Conservation (phyloP, 2,888 invertebrate genomes). For the Dolomedes plantarius region DNA sequence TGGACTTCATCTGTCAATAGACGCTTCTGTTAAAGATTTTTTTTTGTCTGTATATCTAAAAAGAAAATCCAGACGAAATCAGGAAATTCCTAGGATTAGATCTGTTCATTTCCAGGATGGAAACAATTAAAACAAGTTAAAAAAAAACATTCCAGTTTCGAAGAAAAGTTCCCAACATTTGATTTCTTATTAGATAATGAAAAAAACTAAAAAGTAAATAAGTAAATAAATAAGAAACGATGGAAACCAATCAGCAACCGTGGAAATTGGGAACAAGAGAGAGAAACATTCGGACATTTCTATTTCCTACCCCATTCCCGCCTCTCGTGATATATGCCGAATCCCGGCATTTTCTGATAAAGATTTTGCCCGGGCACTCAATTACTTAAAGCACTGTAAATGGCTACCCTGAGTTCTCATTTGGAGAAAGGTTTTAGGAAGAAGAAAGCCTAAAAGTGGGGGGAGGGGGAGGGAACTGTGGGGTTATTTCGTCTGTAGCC, state of each 20-base stretch:
- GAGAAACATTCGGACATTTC: conserved; percentile 10
- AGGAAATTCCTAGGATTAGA: no score
- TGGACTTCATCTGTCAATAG: no score
- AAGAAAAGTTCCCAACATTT: not conserved
- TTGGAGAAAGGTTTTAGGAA: conserved; percentile 36
- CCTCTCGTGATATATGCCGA: conserved; percentile 8
- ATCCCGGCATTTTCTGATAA: not conserved
- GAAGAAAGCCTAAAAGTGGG: conserved; percentile 10
- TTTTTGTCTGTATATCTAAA: no score
- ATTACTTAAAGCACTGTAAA: conserved; percentile 67
- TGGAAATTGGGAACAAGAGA: conserved; percentile 5
- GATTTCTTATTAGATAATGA: conserved; percentile 14
- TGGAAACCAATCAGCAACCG: conserved; percentile 9
- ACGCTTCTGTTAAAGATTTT: no score
- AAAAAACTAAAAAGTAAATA: not conserved
- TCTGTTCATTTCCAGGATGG: no score
- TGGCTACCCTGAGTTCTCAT: conserved; percentile 54
- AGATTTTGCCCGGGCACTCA: conserved; percentile 39
- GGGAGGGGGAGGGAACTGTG: not conserved
- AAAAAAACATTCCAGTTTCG: not conserved
- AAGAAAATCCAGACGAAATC: no score
- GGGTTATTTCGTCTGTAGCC: conserved; percentile 14
- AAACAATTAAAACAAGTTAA: conserved; percentile 9
- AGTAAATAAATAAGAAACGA: not conserved
- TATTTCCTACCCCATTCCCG: not conserved